Evolutionary conservation across 1,140 invertebrate genomes (phyloP).

Genomic region (Musca domestica): DNA sequence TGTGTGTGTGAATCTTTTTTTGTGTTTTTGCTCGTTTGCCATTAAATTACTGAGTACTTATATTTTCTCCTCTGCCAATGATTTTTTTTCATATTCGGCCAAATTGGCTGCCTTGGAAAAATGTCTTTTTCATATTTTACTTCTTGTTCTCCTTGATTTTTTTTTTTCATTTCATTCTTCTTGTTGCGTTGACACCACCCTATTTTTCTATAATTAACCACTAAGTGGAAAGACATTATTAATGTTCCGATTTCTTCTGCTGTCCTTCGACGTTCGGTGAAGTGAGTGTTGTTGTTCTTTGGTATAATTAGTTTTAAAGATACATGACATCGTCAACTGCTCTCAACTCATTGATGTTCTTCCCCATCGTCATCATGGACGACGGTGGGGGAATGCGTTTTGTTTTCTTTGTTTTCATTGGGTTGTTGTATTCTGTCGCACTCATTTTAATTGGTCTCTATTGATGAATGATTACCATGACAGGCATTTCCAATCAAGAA

Average conservation of each 20-base stretch:
- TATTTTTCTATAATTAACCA: conserved; percentile 51
- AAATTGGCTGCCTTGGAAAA: background rate
- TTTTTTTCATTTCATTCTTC: conserved; percentile 20
- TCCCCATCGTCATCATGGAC: too few species aligned
- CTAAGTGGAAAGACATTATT: conserved; percentile 35
- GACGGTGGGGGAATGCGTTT: too few species aligned
- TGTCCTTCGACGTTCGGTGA: background rate
- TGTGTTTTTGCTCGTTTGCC: too few species aligned
- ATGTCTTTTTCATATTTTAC: background rate
- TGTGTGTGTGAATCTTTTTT: too few species aligned
- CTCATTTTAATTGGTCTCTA: conserved; percentile 48
- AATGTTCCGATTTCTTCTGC: background rate
- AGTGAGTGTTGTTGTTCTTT: conserved; percentile 45
- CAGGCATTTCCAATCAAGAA: background rate
- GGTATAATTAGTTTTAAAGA: conserved; percentile 51
- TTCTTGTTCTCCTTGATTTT: conserved; percentile 12
- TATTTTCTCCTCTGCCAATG: background rate
- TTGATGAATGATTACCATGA: conserved; percentile 34
- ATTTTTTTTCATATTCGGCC: background rate
- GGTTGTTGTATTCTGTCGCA: conserved; percentile 25
- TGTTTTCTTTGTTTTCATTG: too few species aligned
- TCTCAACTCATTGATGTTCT: too few species aligned
- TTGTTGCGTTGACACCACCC: conserved; percentile 11
- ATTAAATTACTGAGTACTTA: too few species aligned
- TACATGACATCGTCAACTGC: too few species aligned